phyloP scores from a whole-genome alignment of 2,113 vertebrate species.

The Setophaga petechia region DNA sequence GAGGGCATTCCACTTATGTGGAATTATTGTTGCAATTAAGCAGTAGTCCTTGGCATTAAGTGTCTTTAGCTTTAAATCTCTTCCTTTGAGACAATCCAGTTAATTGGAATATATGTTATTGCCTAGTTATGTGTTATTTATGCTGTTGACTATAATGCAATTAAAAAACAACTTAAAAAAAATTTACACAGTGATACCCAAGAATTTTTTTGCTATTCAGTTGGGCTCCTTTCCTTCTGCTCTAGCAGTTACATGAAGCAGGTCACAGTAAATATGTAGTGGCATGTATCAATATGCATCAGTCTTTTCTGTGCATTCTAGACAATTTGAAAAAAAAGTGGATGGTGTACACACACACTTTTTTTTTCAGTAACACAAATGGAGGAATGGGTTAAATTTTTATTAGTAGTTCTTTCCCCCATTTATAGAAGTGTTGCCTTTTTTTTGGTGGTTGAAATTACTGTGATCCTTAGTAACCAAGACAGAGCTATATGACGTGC shows the following conservation, averaged over 20 bases:
- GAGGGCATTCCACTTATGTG: constrained; percentile 45
- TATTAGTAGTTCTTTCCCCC: not conserved
- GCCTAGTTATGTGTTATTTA: constrained; percentile 39
- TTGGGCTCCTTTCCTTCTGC: not conserved
- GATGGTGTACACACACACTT: not conserved
- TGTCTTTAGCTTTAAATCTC: constrained; percentile 26
- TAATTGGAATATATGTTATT: constrained; percentile 61
- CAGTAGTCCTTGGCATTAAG: constrained; percentile 43
- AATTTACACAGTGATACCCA: not conserved
- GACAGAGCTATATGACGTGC: not conserved
- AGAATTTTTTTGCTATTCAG: not conserved
- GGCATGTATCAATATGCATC: not conserved
- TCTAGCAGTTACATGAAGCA: not conserved
- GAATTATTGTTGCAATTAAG: constrained; percentile 62
- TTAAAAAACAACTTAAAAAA: not conserved
- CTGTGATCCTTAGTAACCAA: not conserved
- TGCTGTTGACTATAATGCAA: constrained; percentile 1
- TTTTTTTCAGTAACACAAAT: not conserved
- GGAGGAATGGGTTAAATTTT: not conserved
- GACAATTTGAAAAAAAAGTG: not conserved
- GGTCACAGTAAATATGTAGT: not conserved
- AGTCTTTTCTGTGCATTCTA: not conserved
- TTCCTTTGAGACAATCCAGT: constrained; percentile 29
- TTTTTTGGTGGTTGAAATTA: not conserved
- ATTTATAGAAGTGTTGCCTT: not conserved